A percentile compares a stretch with the other conserved stretches of the same genome.
These are phyloP conservation scores for Conistra vaccinii DNA, from an alignment of 2,888 invertebrate species.

Conservation along the genomic window DNA sequence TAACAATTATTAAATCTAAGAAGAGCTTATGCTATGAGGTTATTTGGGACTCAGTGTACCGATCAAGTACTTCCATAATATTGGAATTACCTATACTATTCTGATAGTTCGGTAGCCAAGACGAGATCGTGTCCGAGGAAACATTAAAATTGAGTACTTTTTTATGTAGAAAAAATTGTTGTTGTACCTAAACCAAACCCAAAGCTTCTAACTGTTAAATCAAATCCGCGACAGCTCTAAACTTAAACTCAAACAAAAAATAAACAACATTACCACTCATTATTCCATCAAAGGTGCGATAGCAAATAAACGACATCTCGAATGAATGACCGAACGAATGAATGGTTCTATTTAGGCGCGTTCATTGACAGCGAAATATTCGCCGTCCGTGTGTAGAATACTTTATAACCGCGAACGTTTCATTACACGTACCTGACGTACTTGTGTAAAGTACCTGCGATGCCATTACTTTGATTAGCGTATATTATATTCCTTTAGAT, in stretches of 20 bases:
- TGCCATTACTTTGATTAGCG: constrained; percentile 42
- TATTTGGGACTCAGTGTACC: not conserved
- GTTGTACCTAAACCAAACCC: not conserved
- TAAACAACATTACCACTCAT: constrained; percentile 21
- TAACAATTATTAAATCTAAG: too few relatives aligned
- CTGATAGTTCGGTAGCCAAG: not conserved
- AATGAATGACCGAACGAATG: constrained; percentile 63
- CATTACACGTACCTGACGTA: constrained; percentile 49
- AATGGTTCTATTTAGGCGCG: constrained; percentile 62
- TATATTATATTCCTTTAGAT: constrained; percentile 32
- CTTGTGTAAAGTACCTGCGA: constrained; percentile 18
- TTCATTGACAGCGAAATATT: constrained; percentile 65
- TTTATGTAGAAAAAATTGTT: not conserved
- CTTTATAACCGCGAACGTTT: constrained; percentile 67
- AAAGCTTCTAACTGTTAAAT: not conserved
- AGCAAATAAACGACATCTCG: constrained; percentile 41
- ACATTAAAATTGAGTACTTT: not conserved
- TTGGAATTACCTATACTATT: not conserved
- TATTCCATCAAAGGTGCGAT: constrained; percentile 41
- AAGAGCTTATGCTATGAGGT: not conserved
- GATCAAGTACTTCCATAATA: not conserved
- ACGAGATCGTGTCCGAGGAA: not conserved
- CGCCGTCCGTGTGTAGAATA: constrained; percentile 65
- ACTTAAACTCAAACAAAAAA: constrained; percentile 2
- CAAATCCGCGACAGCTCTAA: not conserved